A percentile compares a stretch with the other conserved stretches of the same genome.
phyloP scores from a whole-genome alignment of 2,888 invertebrate species.

The Cremastobaeus sp. region DNA sequence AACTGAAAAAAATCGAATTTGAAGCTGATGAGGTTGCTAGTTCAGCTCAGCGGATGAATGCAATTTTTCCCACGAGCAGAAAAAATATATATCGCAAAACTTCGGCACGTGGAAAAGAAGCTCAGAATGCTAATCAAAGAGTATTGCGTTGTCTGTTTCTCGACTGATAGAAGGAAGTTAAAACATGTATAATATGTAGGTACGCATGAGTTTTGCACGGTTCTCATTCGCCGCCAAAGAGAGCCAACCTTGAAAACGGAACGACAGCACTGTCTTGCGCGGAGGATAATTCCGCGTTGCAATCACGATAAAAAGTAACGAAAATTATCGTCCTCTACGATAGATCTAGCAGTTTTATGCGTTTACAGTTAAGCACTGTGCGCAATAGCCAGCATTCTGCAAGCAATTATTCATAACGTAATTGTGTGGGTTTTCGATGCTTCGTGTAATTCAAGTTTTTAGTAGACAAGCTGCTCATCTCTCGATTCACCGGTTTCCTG shows the following conservation, averaged over 20 bases:
- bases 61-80: too few relatives aligned
- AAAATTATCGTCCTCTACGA: constrained; percentile 15
- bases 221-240: constrained; percentile 26
- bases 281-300: neutral
- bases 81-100: too few relatives aligned
- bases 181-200: constrained; percentile 48
- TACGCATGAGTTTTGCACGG: constrained; percentile 24
- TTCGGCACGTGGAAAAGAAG: constrained; percentile 35
- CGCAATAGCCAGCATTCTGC: constrained; percentile 14
- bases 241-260: constrained; percentile 20
- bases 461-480: too few relatives aligned
- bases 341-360: constrained; percentile 23
- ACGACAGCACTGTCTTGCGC: constrained; percentile 20
- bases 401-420: constrained; percentile 24
- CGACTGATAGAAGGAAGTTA: constrained; percentile 63
- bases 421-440: constrained; percentile 26
- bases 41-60: too few relatives aligned
- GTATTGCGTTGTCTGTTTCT: constrained; percentile 65
- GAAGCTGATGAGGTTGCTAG: too few relatives aligned
- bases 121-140: constrained; percentile 65
- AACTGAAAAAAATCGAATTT: too few relatives aligned
- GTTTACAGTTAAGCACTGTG: constrained; percentile 34
- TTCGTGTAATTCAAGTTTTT: constrained; percentile 12
- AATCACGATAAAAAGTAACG: constrained; percentile 25
- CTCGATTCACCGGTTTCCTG: too few relatives aligned